Evolutionary conservation across 2,113 vertebrate genomes (phyloP).

Genomic region (Amphiprion percula): DNA sequence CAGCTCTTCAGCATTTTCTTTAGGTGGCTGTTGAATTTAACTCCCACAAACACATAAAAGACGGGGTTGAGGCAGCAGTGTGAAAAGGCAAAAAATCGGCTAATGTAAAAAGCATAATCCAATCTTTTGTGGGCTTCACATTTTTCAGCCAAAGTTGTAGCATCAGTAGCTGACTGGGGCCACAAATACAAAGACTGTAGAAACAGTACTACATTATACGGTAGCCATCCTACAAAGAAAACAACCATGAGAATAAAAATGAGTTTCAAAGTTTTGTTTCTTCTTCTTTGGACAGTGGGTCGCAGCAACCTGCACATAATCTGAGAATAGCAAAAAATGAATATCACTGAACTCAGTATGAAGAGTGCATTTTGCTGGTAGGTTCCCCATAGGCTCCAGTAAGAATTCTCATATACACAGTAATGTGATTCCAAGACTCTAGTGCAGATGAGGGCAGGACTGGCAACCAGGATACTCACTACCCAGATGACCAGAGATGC

Average conservation of each 20-base stretch:
- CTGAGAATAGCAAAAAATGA: conserved; percentile 88
- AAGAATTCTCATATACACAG: conserved; percentile 73
- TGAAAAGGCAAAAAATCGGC: conserved; percentile 88
- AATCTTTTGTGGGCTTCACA: conserved; percentile 51
- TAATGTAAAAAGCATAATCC: conserved; percentile 80
- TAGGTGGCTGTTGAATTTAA: conserved; percentile 93
- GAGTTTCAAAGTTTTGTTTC: conserved; percentile 89
- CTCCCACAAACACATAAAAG: conserved; percentile 92
- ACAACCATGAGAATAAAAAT: conserved; percentile 89
- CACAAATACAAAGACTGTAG: conserved; percentile 70
- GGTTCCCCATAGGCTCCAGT: conserved; percentile 72
- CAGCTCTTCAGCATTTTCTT: conserved; percentile 75
- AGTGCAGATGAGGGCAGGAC: conserved; percentile 83
- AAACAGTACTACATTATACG: conserved; percentile 90
- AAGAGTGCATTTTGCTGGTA: conserved; percentile 90
- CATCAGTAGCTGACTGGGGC: rapidly evolving
- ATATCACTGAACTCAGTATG: conserved; percentile 81
- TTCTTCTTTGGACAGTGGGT: conserved; percentile 83
- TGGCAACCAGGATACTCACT: conserved; percentile 80
- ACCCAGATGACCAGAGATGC: conserved; percentile 83
- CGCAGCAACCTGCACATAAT: conserved; percentile 87
- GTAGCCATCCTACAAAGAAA: conserved; percentile 94
- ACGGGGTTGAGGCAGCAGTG: conserved; percentile 96
- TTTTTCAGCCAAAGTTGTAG: rapidly evolving
- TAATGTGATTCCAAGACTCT: not conserved